Evolutionary conservation across 2,797 vertebrate genomes (phyloP), one percentile per base, ranked within the genome.

Genomic region (Pseudochaenichthys georgianus): DNA sequence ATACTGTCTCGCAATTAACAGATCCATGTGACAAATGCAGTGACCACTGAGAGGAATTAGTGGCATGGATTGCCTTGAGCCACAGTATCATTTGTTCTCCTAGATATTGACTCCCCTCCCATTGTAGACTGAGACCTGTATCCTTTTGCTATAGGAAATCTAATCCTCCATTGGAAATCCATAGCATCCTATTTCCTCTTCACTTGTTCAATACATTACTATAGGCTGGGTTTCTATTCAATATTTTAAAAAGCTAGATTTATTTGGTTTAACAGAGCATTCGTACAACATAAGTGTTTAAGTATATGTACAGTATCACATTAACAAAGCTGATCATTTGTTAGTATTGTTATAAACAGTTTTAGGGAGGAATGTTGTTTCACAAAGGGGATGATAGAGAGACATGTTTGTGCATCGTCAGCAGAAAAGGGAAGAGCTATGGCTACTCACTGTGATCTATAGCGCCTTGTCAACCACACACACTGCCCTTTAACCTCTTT

Each of bases 101-200:
- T n/a, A 5, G 60, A 60, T 85, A 88, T 86, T 85, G 89, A 89
- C 84, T 87, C 74, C 45, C 86, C 83, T 83, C 75, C 68, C 76
- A 55, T 67, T 81, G 75, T 83, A 80, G 68, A 81, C 75, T 57
- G 70, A 82, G 81, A 88, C 77, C 71, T 63, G 76, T 62, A 85
- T 90, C 74, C 71, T 74, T 85, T 84, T 71, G 57, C 85, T 62
- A 77, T 87, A 78, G 84, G 82, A 82, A 87, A 90, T 83, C 75
- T 73, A 81, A 91, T 78, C 86, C 74, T 63, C 47, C 45, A 73
- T 59, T 16, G 62, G 41, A 74, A 80, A 93, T 93, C 91, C 85
- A 90, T 90, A 73, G 65, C 70, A 69, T 81, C 78, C 84, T 80
- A 80, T 91, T 89, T 84, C 72, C 87, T 78, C 77, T 78, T 57